Conservation (phyloP, 1,140 invertebrate genomes). For the Drosophila pachea region DNA sequence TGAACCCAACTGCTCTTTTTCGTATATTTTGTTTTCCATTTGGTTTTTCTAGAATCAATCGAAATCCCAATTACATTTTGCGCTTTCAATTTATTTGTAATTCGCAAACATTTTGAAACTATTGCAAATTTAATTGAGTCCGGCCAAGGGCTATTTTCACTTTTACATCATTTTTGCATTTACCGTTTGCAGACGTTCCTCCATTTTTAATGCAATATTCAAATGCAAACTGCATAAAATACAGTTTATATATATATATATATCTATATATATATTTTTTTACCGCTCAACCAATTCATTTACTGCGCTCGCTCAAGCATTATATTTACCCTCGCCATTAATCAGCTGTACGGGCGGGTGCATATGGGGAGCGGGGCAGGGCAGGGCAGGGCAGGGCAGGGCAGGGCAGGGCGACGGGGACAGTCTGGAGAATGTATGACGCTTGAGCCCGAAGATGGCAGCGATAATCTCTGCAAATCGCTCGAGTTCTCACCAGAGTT, state of each 20-base stretch:
- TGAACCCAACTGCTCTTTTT: not conserved
- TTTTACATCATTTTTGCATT: not conserved
- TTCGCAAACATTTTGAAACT: not conserved
- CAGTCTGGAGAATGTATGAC: slow-evolving; percentile 7
- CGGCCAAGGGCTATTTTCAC: not conserved
- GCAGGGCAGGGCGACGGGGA: too few species aligned
- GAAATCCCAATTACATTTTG: not conserved
- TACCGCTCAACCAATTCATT: slow-evolving; percentile 4
- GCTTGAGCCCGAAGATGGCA: slow-evolving; percentile 24
- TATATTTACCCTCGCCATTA: slow-evolving; percentile 14
- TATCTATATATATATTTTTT: too few species aligned
- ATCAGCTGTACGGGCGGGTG: not conserved
- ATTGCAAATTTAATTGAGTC: slow-evolving; percentile 1
- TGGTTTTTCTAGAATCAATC: not conserved
- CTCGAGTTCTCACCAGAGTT: slow-evolving; percentile 52
- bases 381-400: too few species aligned
- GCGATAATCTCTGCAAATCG: slow-evolving; percentile 44
- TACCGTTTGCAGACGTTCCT: not conserved
- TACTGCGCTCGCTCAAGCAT: slow-evolving; percentile 8
- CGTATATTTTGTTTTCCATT: not conserved
- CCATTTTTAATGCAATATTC: not conserved
- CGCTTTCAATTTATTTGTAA: not conserved
- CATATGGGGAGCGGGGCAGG: too few species aligned
- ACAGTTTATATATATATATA: too few species aligned
- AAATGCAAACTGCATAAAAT: not conserved